Percentiles rank a stretch among this genome's conserved stretches.
Conservation (phyloP, 2,888 invertebrate species). For the Polyommatus icarus region DNA sequence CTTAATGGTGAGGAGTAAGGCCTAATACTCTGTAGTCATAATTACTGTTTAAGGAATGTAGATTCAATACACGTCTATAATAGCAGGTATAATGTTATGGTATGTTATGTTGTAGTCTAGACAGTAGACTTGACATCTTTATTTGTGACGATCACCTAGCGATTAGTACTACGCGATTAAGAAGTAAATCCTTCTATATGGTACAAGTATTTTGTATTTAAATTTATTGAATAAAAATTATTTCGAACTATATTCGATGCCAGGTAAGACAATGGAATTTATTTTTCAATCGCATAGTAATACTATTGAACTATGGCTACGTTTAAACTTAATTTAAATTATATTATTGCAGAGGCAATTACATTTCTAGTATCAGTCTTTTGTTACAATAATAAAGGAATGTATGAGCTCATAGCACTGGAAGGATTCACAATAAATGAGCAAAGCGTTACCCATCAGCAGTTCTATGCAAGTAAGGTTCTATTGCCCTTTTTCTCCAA, state of each 20-base stretch:
- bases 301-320: constrained; percentile 24
- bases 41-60: not conserved
- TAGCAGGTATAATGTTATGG: not conserved
- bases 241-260: not conserved
- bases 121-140: not conserved
- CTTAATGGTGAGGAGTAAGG: not conserved
- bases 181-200: not conserved
- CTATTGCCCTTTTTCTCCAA: not conserved
- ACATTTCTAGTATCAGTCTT: constrained; percentile 64
- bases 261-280: not conserved
- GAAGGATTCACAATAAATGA: constrained; percentile 71
- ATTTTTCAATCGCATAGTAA: constrained; percentile 23
- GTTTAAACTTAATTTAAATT: constrained; percentile 28
- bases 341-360: constrained; percentile 34
- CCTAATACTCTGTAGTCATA: not conserved
- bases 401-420: constrained; percentile 70
- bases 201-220: not conserved
- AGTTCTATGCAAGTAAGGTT: not conserved
- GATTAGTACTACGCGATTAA: constrained; percentile 17
- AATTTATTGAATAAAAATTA: not conserved
- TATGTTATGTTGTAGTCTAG: not conserved
- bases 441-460: constrained; percentile 26
- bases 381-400: constrained; percentile 52
- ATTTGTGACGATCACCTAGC: constrained; percentile 27
- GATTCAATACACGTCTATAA: not conserved